phyloP scores from a whole-genome alignment of 2,113 vertebrate genomes.

The Jaculus jaculus region DNA sequence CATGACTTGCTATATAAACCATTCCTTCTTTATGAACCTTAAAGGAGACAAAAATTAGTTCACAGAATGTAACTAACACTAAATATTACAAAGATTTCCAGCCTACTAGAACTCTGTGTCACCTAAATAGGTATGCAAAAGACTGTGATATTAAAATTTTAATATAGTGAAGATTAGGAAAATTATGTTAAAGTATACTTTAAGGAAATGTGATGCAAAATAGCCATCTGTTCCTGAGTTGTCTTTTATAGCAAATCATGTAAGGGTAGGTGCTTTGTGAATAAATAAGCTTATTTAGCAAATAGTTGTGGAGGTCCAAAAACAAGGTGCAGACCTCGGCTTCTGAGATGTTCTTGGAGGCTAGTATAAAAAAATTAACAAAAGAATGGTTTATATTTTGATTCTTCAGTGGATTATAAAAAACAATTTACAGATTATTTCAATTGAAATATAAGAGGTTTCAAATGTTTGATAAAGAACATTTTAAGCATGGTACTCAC shows the following conservation, averaged over 20 bases:
- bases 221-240: background rate
- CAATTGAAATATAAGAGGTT: no score
- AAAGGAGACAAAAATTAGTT: background rate
- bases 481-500: no score
- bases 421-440: background rate
- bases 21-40: background rate
- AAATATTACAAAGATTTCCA: background rate
- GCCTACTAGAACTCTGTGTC: background rate
- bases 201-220: background rate
- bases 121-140: background rate
- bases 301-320: background rate
- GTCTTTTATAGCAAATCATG: background rate
- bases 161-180: background rate
- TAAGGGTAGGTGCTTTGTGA: background rate
- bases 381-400: background rate
- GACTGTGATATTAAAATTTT: slow-evolving; percentile 1
- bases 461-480: no score
- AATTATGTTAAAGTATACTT: background rate
- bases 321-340: background rate
- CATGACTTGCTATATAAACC: background rate
- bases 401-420: background rate
- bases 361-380: background rate
- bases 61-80: background rate
- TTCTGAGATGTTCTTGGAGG: background rate
- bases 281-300: background rate